Evolutionary conservation across 2,797 vertebrate genomes (phyloP).

Genomic region (Trachops cirrhosus): DNA sequence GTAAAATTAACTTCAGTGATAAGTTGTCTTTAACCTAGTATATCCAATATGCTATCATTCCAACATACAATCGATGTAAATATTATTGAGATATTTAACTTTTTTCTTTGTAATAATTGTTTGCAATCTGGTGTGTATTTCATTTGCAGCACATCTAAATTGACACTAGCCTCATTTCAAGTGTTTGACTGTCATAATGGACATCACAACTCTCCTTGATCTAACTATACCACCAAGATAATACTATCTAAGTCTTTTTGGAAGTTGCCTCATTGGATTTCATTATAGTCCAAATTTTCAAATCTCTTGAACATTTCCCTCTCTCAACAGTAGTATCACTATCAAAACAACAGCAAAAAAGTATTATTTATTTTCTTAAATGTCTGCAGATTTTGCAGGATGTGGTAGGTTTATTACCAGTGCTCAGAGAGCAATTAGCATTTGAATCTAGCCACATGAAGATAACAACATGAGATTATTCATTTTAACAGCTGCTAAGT

Average conservation of each 20-base stretch:
- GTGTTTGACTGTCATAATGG: neutral
- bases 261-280: neutral
- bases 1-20: neutral
- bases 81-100: neutral
- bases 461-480: conserved; percentile 79
- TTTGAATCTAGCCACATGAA: conserved; percentile 80
- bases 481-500: conserved; percentile 83
- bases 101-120: neutral
- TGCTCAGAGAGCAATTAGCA: conserved; percentile 79
- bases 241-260: neutral
- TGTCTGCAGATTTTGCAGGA: conserved; percentile 70
- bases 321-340: neutral
- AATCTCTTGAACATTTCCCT: neutral
- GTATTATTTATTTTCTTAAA: conserved; percentile 14
- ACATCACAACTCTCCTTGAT: neutral
- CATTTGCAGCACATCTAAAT: neutral
- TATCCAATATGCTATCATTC: neutral
- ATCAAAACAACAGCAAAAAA: neutral
- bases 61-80: neutral
- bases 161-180: neutral
- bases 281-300: neutral
- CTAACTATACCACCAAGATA: accelerated
- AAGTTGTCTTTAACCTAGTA: neutral
- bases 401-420: conserved; percentile 75
- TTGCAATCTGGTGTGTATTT: neutral